phyloP scores from a whole-genome alignment of 2,113 vertebrate genomes.

The Hippocampus barbouri region DNA sequence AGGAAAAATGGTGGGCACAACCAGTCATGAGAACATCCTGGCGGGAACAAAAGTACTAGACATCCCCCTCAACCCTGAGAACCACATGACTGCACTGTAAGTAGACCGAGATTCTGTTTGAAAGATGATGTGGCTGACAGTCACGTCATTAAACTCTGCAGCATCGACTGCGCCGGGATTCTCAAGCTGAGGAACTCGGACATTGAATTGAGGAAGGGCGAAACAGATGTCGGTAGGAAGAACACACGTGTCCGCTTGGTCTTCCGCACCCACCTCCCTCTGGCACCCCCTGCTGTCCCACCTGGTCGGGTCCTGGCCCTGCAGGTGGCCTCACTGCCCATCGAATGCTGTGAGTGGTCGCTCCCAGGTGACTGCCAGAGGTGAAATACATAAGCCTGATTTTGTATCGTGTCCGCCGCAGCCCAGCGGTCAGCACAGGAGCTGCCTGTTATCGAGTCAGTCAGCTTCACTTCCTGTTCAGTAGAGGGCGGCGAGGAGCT shows the following conservation, averaged over 20 bases:
- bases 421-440: conserved; percentile 93
- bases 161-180: conserved; percentile 90
- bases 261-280: conserved; percentile 83
- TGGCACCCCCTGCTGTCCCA: conserved; percentile 64
- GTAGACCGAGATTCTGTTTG: conserved; percentile 27
- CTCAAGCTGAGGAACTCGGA: conserved; percentile 90
- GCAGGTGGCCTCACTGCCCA: conserved; percentile 84
- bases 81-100: conserved; percentile 91
- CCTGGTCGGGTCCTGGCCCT: conserved; percentile 81
- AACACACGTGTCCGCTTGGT: conserved; percentile 86
- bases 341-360: conserved; percentile 87
- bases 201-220: conserved; percentile 90
- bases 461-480: conserved; percentile 79
- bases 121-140: background rate
- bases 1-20: conserved; percentile 89
- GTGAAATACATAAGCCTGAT: background rate
- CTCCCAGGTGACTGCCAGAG: background rate
- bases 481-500: conserved; percentile 85
- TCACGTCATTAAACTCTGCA: conserved; percentile 30
- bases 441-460: conserved; percentile 84
- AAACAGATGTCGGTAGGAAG: conserved; percentile 89
- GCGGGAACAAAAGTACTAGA: conserved; percentile 87
- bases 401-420: conserved; percentile 38
- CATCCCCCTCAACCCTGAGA: conserved; percentile 85
- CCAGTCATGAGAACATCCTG: conserved; percentile 87